Percentiles rank a stretch among this genome's conserved stretches.
These are phyloP conservation scores for Ametastegia equiseti DNA, from an alignment of 2,888 invertebrate genomes.

Conservation along the genomic window DNA sequence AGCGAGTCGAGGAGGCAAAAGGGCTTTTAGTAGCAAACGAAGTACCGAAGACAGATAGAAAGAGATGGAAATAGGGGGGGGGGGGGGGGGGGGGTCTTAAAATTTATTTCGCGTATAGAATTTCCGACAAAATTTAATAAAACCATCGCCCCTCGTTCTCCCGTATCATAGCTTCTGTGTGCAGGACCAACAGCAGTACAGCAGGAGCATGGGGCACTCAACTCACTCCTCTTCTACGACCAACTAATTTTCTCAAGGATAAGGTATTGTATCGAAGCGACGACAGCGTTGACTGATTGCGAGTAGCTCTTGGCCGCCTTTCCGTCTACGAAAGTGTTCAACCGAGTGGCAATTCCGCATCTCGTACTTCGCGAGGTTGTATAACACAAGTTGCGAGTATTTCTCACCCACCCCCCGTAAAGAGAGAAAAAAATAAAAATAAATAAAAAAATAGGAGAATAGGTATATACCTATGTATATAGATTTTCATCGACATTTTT, in stretches of 20 bases:
- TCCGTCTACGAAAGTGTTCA: slow-evolving; percentile 4
- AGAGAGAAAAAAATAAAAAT: neutral
- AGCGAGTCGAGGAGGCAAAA: neutral
- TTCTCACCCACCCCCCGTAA: too few species aligned
- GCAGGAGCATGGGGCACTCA: too few species aligned
- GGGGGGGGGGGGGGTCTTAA: neutral
- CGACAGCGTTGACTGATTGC: slow-evolving; percentile 5
- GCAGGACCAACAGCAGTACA: neutral
- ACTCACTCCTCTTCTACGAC: neutral
- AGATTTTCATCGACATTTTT: neutral
- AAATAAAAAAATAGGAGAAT: neutral
- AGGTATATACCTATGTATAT: neutral
- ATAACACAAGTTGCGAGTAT: neutral
- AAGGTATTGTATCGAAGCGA: slow-evolving; percentile 17
- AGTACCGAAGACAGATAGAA: neutral
- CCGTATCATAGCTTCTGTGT: neutral
- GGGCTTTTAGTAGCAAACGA: slow-evolving; percentile 14
- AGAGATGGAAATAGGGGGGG: too few species aligned
- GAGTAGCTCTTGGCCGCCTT: slow-evolving; percentile 15
- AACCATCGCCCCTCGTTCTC: neutral
- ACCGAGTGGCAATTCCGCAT: slow-evolving; percentile 12
- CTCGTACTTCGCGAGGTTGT: neutral
- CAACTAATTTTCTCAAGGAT: slow-evolving; percentile 29
- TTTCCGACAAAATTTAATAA: slow-evolving; percentile 37
- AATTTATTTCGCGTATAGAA: slow-evolving; percentile 42